phyloP scores from a whole-genome alignment of 2,888 invertebrate genomes.

The Athrips mouffetella region DNA sequence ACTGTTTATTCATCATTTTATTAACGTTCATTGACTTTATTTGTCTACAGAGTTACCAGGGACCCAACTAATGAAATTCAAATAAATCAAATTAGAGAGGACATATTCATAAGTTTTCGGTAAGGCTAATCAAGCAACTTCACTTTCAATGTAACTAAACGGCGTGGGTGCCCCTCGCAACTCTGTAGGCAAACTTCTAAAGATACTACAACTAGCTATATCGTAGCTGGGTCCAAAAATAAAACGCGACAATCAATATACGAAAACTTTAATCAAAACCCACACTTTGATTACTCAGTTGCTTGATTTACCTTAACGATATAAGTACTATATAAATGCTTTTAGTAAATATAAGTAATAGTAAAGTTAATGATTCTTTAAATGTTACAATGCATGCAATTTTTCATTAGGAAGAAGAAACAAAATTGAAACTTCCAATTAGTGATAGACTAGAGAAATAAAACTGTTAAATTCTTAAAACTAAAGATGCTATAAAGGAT shows the following conservation, averaged over 20 bases:
- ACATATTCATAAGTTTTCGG: slow-evolving; percentile 29
- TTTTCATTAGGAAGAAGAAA: slow-evolving; percentile 1
- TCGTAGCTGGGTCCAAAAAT: slow-evolving; percentile 45
- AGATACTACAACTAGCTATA: slow-evolving; percentile 26
- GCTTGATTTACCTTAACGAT: slow-evolving; percentile 68
- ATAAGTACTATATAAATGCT: slow-evolving; percentile 14
- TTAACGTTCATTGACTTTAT: neutral
- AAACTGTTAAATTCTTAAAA: no score
- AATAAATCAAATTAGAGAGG: slow-evolving; percentile 27
- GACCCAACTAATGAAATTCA: slow-evolving; percentile 33
- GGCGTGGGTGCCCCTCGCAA: slow-evolving; percentile 58
- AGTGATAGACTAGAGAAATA: no score
- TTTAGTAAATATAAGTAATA: neutral
- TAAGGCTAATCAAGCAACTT: slow-evolving; percentile 74
- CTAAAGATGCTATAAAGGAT: no score
- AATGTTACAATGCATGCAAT: neutral
- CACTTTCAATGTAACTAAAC: slow-evolving; percentile 33
- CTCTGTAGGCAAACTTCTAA: slow-evolving; percentile 51
- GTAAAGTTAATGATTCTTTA: neutral
- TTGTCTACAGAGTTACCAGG: slow-evolving; percentile 58
- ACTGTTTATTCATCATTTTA: no score
- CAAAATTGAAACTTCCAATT: no score
- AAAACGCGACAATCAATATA: slow-evolving; percentile 50
- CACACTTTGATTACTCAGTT: slow-evolving; percentile 56
- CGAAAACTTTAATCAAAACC: slow-evolving; percentile 65